Conservation (phyloP, 2,113 vertebrate species). For the Albula goreensis region DNA sequence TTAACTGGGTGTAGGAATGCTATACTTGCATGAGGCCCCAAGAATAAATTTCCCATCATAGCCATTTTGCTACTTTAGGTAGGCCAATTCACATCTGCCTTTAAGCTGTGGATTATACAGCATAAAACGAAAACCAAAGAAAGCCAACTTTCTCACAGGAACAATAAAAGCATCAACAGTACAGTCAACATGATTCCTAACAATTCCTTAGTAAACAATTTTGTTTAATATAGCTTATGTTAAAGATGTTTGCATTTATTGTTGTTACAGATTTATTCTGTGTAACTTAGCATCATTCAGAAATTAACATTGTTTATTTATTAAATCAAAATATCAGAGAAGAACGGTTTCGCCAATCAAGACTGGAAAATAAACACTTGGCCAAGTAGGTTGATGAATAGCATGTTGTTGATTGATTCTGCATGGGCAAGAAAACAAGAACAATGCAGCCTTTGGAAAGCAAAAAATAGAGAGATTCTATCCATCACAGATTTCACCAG, state of each 20-base stretch:
- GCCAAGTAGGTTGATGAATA: neutral
- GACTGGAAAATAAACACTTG: neutral
- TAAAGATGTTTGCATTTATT: neutral
- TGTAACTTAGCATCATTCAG: neutral
- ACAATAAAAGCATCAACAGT: neutral
- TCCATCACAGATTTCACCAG: neutral
- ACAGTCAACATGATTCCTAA: neutral
- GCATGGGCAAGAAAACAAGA: neutral
- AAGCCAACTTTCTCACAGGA: neutral
- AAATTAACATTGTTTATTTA: neutral
- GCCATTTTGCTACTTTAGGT: neutral
- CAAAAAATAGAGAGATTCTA: neutral
- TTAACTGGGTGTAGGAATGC: neutral
- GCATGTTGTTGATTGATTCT: neutral
- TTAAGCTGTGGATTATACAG: neutral
- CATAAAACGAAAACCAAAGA: conserved; percentile 3
- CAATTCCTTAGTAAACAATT: no score
- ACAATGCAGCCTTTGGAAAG: neutral
- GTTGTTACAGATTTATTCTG: neutral
- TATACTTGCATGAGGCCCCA: neutral
- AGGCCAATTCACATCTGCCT: neutral
- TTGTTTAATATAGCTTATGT: no score
- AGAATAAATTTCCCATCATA: neutral
- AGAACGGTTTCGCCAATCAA: neutral
- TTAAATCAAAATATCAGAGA: neutral